Conservation (phyloP, 35 echinoderm and acorn worm genomes). For the Stichopus chloronotus region DNA sequence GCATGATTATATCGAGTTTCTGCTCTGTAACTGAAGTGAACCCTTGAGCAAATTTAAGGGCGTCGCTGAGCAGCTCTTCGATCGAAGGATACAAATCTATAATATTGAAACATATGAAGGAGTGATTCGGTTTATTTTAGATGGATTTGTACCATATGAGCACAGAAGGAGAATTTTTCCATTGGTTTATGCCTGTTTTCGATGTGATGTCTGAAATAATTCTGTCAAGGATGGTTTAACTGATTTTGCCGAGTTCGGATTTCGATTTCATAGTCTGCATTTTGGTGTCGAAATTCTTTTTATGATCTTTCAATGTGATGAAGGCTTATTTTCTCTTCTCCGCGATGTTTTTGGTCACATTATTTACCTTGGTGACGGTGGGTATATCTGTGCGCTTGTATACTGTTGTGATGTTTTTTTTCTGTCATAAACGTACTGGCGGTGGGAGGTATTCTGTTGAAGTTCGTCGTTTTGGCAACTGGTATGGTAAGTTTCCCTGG, state of each 20-base stretch:
- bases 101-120: not conserved
- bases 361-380: not conserved
- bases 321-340: slow-evolving; percentile 17
- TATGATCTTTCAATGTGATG: slow-evolving; percentile 46
- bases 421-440: not conserved
- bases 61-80: slow-evolving; percentile 5
- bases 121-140: not conserved
- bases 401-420: not conserved
- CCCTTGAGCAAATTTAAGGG: not conserved
- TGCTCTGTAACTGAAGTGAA: too few species aligned
- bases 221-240: slow-evolving; percentile 2
- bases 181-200: not conserved
- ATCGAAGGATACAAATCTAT: too few species aligned
- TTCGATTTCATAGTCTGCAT: not conserved
- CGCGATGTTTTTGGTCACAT: slow-evolving; percentile 8
- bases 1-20: too few species aligned
- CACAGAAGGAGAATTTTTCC: slow-evolving; percentile 31
- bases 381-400: slow-evolving; percentile 11
- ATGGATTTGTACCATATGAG: slow-evolving; percentile 35
- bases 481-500: too few species aligned
- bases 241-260: slow-evolving; percentile 26
- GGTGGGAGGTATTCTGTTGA: slow-evolving; percentile 1
- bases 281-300: not conserved
- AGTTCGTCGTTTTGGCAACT: slow-evolving; percentile 20
- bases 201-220: slow-evolving; percentile 4